Evolutionary conservation across 2,113 vertebrate genomes (phyloP).

Genomic region (Scomber colias): DNA sequence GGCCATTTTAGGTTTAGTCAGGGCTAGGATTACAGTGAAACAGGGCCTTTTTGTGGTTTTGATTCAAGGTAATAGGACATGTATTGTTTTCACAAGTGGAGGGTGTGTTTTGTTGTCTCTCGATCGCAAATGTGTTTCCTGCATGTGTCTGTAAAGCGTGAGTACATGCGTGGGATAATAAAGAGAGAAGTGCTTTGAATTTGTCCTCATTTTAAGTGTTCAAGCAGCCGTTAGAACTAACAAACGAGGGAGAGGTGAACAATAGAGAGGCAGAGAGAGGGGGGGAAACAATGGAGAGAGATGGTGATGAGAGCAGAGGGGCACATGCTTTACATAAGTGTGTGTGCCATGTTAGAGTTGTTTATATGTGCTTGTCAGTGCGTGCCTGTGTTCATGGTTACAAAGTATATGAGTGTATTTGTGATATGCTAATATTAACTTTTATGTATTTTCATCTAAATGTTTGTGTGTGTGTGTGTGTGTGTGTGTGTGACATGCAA

Average conservation of each 20-base stretch:
- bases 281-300: neutral
- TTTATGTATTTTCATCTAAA: neutral
- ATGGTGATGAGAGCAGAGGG: conserved; percentile 2
- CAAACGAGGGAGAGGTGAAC: conserved; percentile 48
- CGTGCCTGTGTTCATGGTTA: neutral
- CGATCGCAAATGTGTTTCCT: conserved; percentile 24
- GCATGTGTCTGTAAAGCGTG: conserved; percentile 23
- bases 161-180: conserved; percentile 55
- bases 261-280: conserved; percentile 16
- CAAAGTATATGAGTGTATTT: conserved; percentile 24
- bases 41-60: neutral
- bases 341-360: too few species aligned
- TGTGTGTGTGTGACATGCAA: conserved; percentile 54
- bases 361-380: neutral
- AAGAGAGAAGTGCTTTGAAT: conserved; percentile 54
- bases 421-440: neutral
- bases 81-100: conserved; percentile 4
- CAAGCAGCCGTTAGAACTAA: conserved; percentile 33
- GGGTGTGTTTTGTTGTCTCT: conserved; percentile 20
- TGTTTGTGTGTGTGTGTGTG: conserved; percentile 16
- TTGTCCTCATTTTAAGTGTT: conserved; percentile 59
- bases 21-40: conserved; percentile 4
- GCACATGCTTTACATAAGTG: conserved; percentile 9
- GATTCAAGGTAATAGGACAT: neutral
- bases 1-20: conserved; percentile 43